These are phyloP conservation scores for Erebia ligea DNA, from an alignment of 2,888 invertebrate genomes.

Conservation along the genomic window DNA sequence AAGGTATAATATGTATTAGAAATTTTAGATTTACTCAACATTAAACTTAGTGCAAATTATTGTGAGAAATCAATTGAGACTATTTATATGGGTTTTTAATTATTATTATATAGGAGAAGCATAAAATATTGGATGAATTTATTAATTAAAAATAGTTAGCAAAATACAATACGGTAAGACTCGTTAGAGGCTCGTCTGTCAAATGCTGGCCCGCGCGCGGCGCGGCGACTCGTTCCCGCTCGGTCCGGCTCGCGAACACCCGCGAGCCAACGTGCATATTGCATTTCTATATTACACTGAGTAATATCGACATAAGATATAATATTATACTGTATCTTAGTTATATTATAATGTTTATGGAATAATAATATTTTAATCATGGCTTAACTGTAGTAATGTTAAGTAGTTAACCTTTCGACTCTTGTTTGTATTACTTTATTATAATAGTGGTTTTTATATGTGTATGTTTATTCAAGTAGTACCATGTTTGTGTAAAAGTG, in stretches of 20 bases:
- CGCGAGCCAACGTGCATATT: slow-evolving; percentile 46
- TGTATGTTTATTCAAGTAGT: slow-evolving; percentile 82
- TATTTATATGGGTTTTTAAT: slow-evolving; percentile 83
- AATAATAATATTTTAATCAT: slow-evolving; percentile 80
- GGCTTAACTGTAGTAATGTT: slow-evolving; percentile 82
- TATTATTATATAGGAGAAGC: slow-evolving; percentile 81
- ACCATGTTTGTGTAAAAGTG: slow-evolving; percentile 80
- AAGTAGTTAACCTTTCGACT: slow-evolving; percentile 80
- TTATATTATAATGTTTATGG: slow-evolving; percentile 69
- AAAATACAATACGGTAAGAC: slow-evolving; percentile 83
- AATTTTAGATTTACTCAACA: slow-evolving; percentile 83
- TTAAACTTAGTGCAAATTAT: slow-evolving; percentile 83
- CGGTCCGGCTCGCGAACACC: slow-evolving; percentile 19
- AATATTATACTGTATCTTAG: slow-evolving; percentile 70
- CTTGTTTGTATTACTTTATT: slow-evolving; percentile 81
- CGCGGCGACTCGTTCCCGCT: slow-evolving; percentile 35
- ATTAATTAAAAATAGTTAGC: slow-evolving; percentile 84
- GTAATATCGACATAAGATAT: slow-evolving; percentile 74
- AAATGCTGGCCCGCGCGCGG: slow-evolving; percentile 53
- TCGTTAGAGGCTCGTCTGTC: slow-evolving; percentile 81
- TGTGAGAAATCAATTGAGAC: slow-evolving; percentile 81
- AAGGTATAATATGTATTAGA: slow-evolving; percentile 81
- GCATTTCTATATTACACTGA: slow-evolving; percentile 70
- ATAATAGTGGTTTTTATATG: slow-evolving; percentile 82
- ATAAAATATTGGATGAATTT: slow-evolving; percentile 83